Evolutionary conservation across 2,113 vertebrate genomes (phyloP).

Genomic region (Carassius gibelio): DNA sequence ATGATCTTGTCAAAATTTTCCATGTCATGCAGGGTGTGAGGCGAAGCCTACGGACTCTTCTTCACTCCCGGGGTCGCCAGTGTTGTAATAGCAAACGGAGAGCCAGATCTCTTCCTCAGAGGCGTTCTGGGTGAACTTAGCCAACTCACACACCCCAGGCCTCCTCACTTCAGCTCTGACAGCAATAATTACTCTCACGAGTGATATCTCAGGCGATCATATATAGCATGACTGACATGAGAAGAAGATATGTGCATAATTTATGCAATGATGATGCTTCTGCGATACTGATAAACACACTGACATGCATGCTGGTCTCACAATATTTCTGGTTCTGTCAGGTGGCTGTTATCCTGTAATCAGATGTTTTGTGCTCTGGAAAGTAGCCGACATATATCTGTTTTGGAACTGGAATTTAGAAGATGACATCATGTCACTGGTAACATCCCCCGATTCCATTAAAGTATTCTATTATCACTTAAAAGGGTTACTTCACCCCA

Average conservation of each 20-base stretch:
- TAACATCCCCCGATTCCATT: neutral
- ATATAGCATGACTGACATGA: neutral
- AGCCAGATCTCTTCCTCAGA: conserved; percentile 44
- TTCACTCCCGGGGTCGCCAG: conserved; percentile 64
- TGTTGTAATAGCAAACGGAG: conserved; percentile 58
- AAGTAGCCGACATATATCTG: neutral
- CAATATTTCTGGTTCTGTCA: neutral
- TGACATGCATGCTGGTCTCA: neutral
- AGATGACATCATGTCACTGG: neutral
- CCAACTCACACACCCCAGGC: conserved; percentile 59
- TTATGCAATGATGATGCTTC: conserved; percentile 1
- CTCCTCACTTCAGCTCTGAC: conserved; percentile 54
- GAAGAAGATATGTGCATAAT: neutral
- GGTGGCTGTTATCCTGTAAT: neutral
- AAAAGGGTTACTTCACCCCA: too few species aligned
- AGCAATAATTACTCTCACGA: neutral
- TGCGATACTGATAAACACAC: neutral
- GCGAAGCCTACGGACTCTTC: conserved; percentile 62
- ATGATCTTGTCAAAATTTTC: conserved; percentile 66
- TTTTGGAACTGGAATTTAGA: neutral
- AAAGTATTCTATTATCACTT: neutral
- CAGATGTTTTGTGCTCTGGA: neutral
- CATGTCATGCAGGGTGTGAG: conserved; percentile 58
- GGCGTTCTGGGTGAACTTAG: conserved; percentile 47
- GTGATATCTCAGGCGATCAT: neutral